Evolutionary conservation across 2,797 vertebrate genomes (phyloP).

Genomic region (Onychomys torridus): DNA sequence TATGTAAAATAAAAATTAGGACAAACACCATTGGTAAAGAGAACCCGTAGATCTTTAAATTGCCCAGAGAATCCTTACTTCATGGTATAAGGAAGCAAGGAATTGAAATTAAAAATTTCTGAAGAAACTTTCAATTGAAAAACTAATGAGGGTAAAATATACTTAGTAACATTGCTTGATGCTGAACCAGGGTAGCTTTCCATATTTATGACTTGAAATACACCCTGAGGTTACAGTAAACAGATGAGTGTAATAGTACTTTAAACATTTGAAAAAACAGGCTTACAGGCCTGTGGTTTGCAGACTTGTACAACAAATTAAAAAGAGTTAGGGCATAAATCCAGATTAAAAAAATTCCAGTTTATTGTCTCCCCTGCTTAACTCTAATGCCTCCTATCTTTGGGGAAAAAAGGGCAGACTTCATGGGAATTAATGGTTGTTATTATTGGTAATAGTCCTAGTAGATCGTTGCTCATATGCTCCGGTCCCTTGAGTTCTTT

Average conservation of each 20-base stretch:
- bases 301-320: not conserved
- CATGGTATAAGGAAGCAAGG: not conserved
- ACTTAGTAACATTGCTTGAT: not conserved
- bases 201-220: constrained; percentile 12
- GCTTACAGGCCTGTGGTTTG: not conserved
- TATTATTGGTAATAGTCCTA: not conserved
- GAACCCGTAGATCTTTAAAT: not conserved
- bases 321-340: not conserved
- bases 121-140: constrained; percentile 45
- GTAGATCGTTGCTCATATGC: not conserved
- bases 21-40: not conserved
- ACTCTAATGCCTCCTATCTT: not conserved
- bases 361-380: not conserved
- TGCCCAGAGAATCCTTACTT: constrained; percentile 26
- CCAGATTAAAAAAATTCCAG: not conserved
- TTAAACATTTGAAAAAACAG: not conserved
- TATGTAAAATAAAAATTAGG: constrained; percentile 23
- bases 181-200: not conserved
- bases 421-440: not conserved
- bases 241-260: not conserved
- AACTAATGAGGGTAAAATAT: not conserved
- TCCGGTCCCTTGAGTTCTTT: not conserved
- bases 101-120: constrained; percentile 14
- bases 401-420: not conserved
- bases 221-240: not conserved